Evolutionary conservation across 1,140 invertebrate species (phyloP).

Genomic region (Choristoneura fumiferana): DNA sequence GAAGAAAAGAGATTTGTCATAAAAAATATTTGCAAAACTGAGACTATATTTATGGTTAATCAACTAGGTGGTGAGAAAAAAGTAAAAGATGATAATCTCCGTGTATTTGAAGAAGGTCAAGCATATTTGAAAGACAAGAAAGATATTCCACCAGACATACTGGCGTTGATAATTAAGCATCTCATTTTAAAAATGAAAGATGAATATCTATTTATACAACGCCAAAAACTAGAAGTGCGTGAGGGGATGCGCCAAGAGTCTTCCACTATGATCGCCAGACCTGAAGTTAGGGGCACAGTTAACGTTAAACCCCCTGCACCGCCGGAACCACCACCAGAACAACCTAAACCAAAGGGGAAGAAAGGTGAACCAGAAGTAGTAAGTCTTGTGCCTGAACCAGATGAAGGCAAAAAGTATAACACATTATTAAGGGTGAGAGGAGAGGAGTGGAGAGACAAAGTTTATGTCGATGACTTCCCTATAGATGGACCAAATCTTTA

Average conservation of each 20-base stretch:
- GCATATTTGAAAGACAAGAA: constrained; percentile 60
- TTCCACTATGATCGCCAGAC: constrained; percentile 53
- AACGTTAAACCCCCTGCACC: constrained; percentile 31
- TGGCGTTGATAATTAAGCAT: constrained; percentile 67
- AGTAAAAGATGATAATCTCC: constrained; percentile 59
- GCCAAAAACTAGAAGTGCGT: constrained; percentile 57
- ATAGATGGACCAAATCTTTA: constrained; percentile 77
- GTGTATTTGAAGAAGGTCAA: constrained; percentile 67
- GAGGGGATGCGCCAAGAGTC: constrained; percentile 63
- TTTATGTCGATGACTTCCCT: constrained; percentile 77
- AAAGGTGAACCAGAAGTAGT: constrained; percentile 30
- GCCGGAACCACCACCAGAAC: constrained; percentile 21
- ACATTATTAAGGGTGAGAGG: constrained; percentile 71
- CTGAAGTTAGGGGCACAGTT: constrained; percentile 53
- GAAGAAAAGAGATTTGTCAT: constrained; percentile 70
- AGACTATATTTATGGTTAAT: constrained; percentile 74
- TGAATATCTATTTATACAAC: constrained; percentile 63
- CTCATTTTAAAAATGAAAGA: constrained; percentile 69
- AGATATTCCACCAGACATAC: constrained; percentile 63
- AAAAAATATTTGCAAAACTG: constrained; percentile 72
- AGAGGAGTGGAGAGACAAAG: constrained; percentile 78
- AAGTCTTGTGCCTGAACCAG: constrained; percentile 29
- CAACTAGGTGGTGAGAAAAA: constrained; percentile 68
- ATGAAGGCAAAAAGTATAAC: constrained; percentile 68
- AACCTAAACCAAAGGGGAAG: constrained; percentile 43